These are phyloP conservation scores for Gortyna flavago DNA, from an alignment of 2,888 invertebrate genomes.

Conservation along the genomic window DNA sequence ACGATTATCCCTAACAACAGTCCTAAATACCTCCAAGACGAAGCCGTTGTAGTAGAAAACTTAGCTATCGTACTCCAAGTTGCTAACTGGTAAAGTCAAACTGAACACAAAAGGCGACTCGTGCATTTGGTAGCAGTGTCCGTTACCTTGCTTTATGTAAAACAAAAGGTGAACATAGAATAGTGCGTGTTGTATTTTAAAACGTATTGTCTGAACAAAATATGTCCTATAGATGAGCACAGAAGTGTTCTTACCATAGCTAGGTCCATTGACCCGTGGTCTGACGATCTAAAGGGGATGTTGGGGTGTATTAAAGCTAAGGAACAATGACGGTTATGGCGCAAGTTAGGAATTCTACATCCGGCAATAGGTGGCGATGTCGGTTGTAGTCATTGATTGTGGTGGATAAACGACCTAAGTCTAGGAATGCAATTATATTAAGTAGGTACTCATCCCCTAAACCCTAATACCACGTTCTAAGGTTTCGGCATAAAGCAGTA, in stretches of 20 bases:
- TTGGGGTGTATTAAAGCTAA: neutral
- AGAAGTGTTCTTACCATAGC: conserved; percentile 16
- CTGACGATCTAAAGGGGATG: neutral
- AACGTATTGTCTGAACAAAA: conserved; percentile 38
- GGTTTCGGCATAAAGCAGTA: neutral
- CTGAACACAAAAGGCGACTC: conserved; percentile 40
- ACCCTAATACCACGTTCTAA: neutral
- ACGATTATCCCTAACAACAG: neutral
- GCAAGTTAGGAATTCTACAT: neutral
- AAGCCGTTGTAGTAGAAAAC: conserved; percentile 1
- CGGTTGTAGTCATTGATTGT: neutral
- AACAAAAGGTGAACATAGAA: conserved; percentile 63
- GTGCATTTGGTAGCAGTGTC: conserved; percentile 63
- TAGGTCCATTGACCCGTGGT: neutral
- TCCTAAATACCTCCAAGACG: neutral
- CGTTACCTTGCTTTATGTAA: conserved; percentile 66
- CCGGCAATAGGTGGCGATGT: too few relatives aligned
- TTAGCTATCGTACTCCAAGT: neutral
- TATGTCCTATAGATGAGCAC: conserved; percentile 28
- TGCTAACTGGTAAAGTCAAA: conserved; percentile 25
- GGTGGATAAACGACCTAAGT: neutral
- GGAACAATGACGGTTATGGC: neutral
- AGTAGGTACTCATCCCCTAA: neutral
- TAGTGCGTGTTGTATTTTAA: conserved; percentile 36
- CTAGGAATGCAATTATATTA: neutral